Conservation (phyloP, 2,888 invertebrate species). For the Apamea sordens region DNA sequence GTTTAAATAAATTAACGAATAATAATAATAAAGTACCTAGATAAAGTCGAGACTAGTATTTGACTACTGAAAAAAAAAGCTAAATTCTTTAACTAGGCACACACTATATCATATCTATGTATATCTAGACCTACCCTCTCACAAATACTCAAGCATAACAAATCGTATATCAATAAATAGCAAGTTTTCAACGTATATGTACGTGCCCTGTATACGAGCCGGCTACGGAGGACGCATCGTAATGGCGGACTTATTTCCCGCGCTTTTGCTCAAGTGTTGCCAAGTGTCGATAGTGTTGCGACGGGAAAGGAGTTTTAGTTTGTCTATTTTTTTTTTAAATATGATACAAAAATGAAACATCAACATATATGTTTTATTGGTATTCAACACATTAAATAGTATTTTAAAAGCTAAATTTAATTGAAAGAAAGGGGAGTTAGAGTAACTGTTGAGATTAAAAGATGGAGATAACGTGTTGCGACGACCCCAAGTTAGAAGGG, state of each 20-base stretch:
- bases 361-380: no score
- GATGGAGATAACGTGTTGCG: no score
- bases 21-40: no score
- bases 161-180: conserved; percentile 74
- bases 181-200: conserved; percentile 72
- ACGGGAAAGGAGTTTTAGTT: background rate
- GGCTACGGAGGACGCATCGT: conserved; percentile 80
- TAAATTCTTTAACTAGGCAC: background rate
- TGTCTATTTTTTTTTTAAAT: background rate
- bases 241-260: conserved; percentile 83
- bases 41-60: no score
- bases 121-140: background rate
- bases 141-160: conserved; percentile 57
- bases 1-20: no score
- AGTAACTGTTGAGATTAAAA: no score
- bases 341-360: no score
- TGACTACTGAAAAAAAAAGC: background rate
- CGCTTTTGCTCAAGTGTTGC: conserved; percentile 64
- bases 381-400: no score
- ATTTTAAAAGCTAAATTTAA: no score
- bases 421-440: no score
- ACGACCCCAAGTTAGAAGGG: no score
- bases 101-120: background rate
- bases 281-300: conserved; percentile 59
- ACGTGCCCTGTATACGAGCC: conserved; percentile 56